phyloP scores from a whole-genome alignment of 1,140 invertebrate genomes.

The Camponotus vicinus region DNA sequence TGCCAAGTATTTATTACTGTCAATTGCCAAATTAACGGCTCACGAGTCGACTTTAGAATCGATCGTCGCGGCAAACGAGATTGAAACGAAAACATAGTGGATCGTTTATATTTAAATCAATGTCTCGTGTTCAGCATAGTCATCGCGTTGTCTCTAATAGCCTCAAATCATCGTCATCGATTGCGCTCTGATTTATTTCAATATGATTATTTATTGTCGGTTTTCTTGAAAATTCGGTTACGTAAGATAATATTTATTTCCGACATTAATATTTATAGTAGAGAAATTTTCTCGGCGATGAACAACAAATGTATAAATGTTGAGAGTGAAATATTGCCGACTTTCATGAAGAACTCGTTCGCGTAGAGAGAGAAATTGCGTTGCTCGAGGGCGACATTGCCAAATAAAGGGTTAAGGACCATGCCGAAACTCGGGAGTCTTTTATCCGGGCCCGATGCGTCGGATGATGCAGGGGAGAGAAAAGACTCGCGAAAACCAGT shows the following conservation, averaged over 20 bases:
- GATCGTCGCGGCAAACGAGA: conserved; percentile 30
- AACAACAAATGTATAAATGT: background rate
- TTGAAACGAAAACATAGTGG: conserved; percentile 51
- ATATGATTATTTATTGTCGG: conserved; percentile 1
- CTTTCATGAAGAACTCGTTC: conserved; percentile 19
- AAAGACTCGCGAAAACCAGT: conserved; percentile 82
- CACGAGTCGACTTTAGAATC: conserved; percentile 66
- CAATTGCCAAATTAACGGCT: conserved; percentile 72
- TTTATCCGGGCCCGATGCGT: conserved; percentile 72
- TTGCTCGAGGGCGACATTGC: conserved; percentile 56
- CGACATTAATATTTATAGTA: background rate
- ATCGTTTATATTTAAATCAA: conserved; percentile 71
- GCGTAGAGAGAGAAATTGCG: conserved; percentile 56
- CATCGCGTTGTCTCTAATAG: background rate
- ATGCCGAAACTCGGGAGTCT: conserved; percentile 71
- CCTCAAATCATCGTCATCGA: background rate
- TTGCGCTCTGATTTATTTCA: conserved; percentile 51
- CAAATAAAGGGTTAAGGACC: conserved; percentile 77
- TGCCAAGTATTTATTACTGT: conserved; percentile 71
- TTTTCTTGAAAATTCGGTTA: background rate
- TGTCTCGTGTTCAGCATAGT: conserved; percentile 26
- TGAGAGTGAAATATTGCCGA: conserved; percentile 37
- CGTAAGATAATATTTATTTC: background rate
- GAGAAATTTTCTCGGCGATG: background rate
- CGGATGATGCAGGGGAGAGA: conserved; percentile 73